A percentile compares a stretch with the other conserved stretches of the same genome.
These are phyloP conservation scores for Physella acuta DNA, from an alignment of 1,140 invertebrate species.

Conservation along the genomic window DNA sequence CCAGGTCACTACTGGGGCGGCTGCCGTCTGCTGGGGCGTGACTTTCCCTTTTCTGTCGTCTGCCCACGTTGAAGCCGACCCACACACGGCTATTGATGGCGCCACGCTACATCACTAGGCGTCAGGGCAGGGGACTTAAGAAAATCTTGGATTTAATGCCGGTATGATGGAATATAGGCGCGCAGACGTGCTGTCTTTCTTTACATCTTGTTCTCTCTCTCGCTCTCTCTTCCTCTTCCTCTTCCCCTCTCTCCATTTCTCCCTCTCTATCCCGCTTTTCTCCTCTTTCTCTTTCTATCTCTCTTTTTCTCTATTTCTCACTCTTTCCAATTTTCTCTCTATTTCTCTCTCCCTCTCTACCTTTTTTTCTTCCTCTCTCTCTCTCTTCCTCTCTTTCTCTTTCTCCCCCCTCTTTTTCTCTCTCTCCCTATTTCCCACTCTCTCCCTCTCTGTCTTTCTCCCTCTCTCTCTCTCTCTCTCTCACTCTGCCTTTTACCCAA, in stretches of 20 bases:
- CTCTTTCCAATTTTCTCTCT: too few relatives aligned
- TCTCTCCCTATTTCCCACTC: constrained; percentile 24
- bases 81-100: too few relatives aligned
- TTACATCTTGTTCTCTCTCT: background rate
- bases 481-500: constrained; percentile 12
- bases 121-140: too few relatives aligned
- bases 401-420: constrained; percentile 9
- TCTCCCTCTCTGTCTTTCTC: constrained; percentile 8
- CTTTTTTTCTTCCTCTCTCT: background rate
- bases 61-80: too few relatives aligned
- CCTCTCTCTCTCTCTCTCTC: background rate
- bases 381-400: background rate
- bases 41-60: too few relatives aligned
- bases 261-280: background rate
- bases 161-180: too few relatives aligned
- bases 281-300: background rate
- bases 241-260: background rate
- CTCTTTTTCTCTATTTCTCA: background rate
- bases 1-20: too few relatives aligned
- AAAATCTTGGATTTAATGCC: too few relatives aligned
- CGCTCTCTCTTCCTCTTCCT: background rate
- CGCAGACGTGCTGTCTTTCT: background rate
- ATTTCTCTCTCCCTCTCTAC: background rate
- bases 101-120: too few relatives aligned
- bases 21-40: too few relatives aligned